Conservation (phyloP, 1,140 invertebrate genomes). For the Andricus grossulariae region DNA sequence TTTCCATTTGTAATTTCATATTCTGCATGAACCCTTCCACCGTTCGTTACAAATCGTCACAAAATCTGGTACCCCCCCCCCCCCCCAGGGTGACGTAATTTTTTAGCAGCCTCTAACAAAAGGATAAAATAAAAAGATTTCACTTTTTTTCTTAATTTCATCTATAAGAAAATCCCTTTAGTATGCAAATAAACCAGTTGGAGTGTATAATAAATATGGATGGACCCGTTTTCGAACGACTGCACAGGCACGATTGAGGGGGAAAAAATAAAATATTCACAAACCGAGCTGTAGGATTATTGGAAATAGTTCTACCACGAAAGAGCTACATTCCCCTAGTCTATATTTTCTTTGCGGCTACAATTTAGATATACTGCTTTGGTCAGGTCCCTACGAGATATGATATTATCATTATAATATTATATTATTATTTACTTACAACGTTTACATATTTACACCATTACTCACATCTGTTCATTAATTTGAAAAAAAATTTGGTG, state of each 20-base stretch:
- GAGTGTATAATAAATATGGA: slow-evolving; percentile 42
- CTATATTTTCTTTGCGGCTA: neutral
- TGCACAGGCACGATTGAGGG: slow-evolving; percentile 43
- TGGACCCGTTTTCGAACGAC: slow-evolving; percentile 66
- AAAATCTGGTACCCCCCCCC: too few relatives aligned
- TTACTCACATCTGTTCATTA: slow-evolving; percentile 7
- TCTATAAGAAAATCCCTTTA: too few relatives aligned
- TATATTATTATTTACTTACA: slow-evolving; percentile 15
- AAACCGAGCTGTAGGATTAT: slow-evolving; percentile 8
- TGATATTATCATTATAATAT: neutral
- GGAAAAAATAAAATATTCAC: slow-evolving; percentile 20
- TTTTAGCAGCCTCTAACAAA: too few relatives aligned
- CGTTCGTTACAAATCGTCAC: too few relatives aligned
- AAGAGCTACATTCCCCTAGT: neutral
- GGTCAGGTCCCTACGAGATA: slow-evolving; percentile 46
- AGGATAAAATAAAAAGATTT: too few relatives aligned
- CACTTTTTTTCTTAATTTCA: too few relatives aligned
- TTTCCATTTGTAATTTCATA: too few relatives aligned
- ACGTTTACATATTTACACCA: slow-evolving; percentile 13
- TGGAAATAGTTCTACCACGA: neutral
- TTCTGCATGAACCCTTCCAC: too few relatives aligned
- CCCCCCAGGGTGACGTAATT: too few relatives aligned
- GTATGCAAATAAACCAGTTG: neutral
- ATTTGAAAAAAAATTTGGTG: neutral
- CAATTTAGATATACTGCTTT: slow-evolving; percentile 34